Base-by-base conservation (phyloP, 2,113 vertebrate species). In the Sarotherodon lohbergeri region DNA sequence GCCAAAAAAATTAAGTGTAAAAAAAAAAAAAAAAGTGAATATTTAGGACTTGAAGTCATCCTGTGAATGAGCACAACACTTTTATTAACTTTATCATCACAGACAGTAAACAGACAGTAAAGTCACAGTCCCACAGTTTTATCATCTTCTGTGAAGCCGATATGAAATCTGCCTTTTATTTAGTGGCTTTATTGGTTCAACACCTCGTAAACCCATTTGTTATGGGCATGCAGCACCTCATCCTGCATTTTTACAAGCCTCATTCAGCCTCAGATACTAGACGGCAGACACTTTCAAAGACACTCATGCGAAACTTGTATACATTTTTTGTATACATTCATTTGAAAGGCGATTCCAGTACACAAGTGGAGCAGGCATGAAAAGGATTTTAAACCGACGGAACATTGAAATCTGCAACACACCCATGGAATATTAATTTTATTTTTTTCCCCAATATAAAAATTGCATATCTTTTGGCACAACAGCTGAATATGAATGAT, bases 401-500 rank as follows among this genome's bases (percentile, higher is more conserved):
- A 88, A 83, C 82, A 92, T 12, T 84, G 61, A 66, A 92, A 85
- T 89, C 19, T 85, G 90, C 81, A 78, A 78, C 24, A 90, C 81
- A 83, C 79, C 73, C 86, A 63, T 91, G 87, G 57, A 59, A 79
- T 86, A 90, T 56, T 85, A 89, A 91, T 68, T 93, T 85, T 59
- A 90, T 94, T 94, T 5, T 41, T 81, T 87, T 63, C 79, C 27
- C 82, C 41, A 34, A 91, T 94, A 93, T 88, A 89, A 95, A 94
- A 94, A 93, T 86, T 95, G 93, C 88, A 89, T 94, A 86, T 93
- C 39, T 82, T 84, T 92, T 86, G 85, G 88, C 78, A 92, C 91
- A 85, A 91, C 80, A 71, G 84, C 81, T 87, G 93, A 86, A 68
- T 85, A 90, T 94, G 89, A 92, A 88, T 95, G 84, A 93, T 92